phyloP scores from a whole-genome alignment of 2,888 invertebrate species.

The Rhagium mordax region DNA sequence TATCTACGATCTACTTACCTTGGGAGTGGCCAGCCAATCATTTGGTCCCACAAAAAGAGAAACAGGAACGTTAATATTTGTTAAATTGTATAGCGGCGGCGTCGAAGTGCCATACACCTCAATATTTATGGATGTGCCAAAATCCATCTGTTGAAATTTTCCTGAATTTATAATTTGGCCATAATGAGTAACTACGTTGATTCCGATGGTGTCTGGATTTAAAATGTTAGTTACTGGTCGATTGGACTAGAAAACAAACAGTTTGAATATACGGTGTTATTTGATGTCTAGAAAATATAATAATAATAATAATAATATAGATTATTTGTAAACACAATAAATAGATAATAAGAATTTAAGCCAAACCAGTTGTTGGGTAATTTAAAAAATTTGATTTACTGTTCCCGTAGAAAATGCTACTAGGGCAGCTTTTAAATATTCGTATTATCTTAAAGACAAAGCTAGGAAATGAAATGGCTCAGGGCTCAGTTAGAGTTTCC shows the following conservation, averaged over 20 bases:
- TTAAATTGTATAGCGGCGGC: constrained; percentile 35
- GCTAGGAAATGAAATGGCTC: too few species aligned
- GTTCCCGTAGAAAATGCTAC: too few species aligned
- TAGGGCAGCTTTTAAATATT: too few species aligned
- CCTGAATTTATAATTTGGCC: constrained; percentile 29
- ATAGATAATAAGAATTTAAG: too few species aligned
- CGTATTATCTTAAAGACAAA: too few species aligned
- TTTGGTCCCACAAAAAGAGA: constrained; percentile 35
- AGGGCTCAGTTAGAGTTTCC: too few species aligned
- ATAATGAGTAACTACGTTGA: constrained; percentile 28
- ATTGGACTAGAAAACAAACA: neutral
- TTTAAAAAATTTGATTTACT: too few species aligned
- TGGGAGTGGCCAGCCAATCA: constrained; percentile 36
- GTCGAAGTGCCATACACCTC: constrained; percentile 31
- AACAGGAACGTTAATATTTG: constrained; percentile 35
- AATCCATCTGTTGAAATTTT: constrained; percentile 34
- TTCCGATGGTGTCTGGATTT: constrained; percentile 11
- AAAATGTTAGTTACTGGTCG: constrained; percentile 9
- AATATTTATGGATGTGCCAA: constrained; percentile 28
- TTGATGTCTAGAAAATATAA: too few species aligned
- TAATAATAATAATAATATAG: too few species aligned
- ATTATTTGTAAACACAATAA: too few species aligned
- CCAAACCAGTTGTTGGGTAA: too few species aligned
- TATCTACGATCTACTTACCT: constrained; percentile 26
- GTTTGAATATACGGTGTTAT: neutral